Base-by-base conservation (phyloP, 2,797 vertebrate species). In the Atherinosoma microstoma region DNA sequence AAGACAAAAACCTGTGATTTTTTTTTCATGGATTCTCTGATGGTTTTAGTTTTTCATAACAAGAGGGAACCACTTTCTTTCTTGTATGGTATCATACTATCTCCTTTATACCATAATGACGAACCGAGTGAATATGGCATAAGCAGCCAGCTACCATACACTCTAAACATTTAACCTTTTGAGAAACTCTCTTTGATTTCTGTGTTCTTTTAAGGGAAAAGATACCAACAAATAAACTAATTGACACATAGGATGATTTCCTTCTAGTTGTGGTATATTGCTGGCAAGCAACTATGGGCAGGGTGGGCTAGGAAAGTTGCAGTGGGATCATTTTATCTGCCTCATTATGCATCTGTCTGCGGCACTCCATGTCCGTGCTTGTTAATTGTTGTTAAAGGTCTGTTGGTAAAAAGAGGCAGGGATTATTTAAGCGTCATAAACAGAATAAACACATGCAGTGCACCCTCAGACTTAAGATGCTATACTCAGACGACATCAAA, bases 321-420 rank as follows among this genome's bases (percentile, higher is more conserved):
- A 73, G 80, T 78, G 90, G 90, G 86, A 92, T 94, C 67, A 75
- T 93, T 92, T 91, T 87, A 83, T 89, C 91, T 94, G 90, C 93
- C 92, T 94, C 92, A 93, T 95, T 94, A 95, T 89, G 90, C 88
- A 87, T 89, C 84, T 90, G 84, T 91, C 89, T 91, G 73, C 71
- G 30, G 79, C 73, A 79, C 71, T 91, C 65, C 74, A 69, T 92
- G 91, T 94, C 93, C 82, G 0, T 66, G 87, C 86, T 93, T 87
- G 92, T 92, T 95, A 95, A 95, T 93, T 94, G 93, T 94, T 92
- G 92, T 93, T 95, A 94, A 94, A 94, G 93, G 94, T 93, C 89
- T 94, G 88, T 89, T 92, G 90, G 89, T 87, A 86, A 94, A 93
- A 93, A 92, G 91, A 94, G 93, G 88, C 89, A 88, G 89, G 89